These are phyloP conservation scores for Lasioglossum zephyrum DNA, from an alignment of 2,888 invertebrate genomes.

Conservation along the genomic window DNA sequence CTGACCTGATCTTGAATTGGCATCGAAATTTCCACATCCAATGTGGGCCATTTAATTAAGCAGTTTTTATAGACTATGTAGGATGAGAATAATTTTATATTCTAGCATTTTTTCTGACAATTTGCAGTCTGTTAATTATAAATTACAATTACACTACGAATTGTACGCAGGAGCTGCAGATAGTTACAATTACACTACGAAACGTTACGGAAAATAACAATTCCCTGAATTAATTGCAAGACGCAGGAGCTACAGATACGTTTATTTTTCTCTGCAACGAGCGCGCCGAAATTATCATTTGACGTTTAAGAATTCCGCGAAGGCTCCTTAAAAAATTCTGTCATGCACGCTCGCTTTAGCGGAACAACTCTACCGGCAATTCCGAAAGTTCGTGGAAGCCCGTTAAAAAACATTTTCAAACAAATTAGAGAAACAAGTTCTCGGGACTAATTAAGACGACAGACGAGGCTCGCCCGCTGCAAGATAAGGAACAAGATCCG, in stretches of 20 bases:
- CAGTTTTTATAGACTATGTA: too few species aligned
- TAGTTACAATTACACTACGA: too few species aligned
- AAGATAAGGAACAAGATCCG: neutral
- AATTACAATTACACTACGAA: too few species aligned
- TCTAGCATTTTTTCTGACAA: too few species aligned
- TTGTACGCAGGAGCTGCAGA: too few species aligned
- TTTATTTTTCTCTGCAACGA: neutral
- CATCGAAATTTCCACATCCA: neutral
- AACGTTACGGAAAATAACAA: too few species aligned
- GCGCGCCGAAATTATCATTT: neutral
- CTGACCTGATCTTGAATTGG: neutral
- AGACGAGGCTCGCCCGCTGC: neutral
- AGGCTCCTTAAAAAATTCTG: neutral
- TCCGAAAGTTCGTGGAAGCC: neutral
- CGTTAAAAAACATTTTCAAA: neutral
- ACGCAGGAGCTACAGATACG: too few species aligned
- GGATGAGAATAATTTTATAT: too few species aligned
- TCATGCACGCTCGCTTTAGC: neutral
- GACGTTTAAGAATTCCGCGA: neutral
- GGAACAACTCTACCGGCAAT: neutral
- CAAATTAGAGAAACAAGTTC: neutral
- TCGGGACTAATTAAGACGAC: conserved; percentile 6
- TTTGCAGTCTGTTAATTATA: too few species aligned
- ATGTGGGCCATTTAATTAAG: neutral
- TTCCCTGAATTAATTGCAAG: too few species aligned